Percentiles rank a stretch among this genome's conserved stretches.
These are phyloP conservation scores for Ellobius talpinus DNA, from an alignment of 2,113 vertebrate species.

Conservation along the genomic window DNA sequence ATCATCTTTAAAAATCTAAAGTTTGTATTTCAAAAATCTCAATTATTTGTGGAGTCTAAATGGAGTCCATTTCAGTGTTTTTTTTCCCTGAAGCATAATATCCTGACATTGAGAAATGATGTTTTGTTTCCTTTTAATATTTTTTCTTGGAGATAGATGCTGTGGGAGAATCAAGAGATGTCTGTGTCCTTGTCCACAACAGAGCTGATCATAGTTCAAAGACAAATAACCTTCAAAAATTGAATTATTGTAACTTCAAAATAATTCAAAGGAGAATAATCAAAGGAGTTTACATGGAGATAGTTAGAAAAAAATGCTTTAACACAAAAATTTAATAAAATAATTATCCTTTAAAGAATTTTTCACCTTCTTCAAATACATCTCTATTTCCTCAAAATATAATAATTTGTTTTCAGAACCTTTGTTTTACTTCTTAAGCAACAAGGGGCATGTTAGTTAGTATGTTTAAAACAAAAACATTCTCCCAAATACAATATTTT, in stretches of 20 bases:
- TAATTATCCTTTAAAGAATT: neutral
- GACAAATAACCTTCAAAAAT: neutral
- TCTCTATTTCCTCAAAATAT: neutral
- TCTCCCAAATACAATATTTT: neutral
- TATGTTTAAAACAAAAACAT: neutral
- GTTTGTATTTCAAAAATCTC: neutral
- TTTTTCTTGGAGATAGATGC: neutral
- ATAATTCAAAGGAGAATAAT: slow-evolving; percentile 4
- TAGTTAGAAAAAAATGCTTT: neutral
- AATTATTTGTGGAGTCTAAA: neutral
- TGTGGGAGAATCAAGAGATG: neutral
- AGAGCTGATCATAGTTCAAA: neutral
- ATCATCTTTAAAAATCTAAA: neutral
- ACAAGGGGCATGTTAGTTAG: neutral
- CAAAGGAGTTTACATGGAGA: neutral
- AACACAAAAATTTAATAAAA: neutral
- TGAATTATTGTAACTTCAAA: neutral
- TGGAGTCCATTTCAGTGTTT: neutral
- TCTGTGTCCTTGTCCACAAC: neutral
- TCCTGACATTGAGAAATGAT: neutral
- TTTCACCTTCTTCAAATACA: neutral
- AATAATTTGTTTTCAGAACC: neutral
- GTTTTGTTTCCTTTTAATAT: neutral
- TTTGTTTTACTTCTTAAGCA: neutral
- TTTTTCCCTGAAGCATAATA: neutral